phyloP scores from a whole-genome alignment of 2,113 vertebrate species.

The Antidorcas marsupialis region DNA sequence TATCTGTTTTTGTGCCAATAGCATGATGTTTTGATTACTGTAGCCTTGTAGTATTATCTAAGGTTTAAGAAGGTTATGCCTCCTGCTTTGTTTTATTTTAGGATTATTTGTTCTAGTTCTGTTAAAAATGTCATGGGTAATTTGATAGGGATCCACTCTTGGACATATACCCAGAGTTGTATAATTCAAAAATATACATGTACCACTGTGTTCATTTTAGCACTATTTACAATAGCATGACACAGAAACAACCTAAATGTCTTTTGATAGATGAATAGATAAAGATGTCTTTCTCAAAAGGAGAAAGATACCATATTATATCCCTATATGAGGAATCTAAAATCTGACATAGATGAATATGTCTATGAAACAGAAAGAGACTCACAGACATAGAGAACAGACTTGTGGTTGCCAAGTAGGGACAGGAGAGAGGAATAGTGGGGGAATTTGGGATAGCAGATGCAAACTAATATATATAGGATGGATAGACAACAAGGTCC shows the following conservation, averaged over 20 bases:
- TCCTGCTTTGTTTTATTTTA: background rate
- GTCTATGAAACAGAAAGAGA: background rate
- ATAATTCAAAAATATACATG: background rate
- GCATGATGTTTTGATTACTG: background rate
- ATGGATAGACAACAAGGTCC: background rate
- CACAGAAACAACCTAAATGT: background rate
- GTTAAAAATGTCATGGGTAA: background rate
- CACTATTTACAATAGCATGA: background rate
- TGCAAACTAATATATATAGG: background rate
- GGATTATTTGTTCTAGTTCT: background rate
- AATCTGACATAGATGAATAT: background rate
- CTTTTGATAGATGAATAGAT: background rate
- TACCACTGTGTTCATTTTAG: background rate
- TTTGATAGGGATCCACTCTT: background rate
- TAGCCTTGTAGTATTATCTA: background rate
- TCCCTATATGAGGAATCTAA: background rate
- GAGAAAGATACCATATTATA: background rate
- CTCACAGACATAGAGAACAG: background rate
- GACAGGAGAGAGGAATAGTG: background rate
- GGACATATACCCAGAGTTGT: background rate
- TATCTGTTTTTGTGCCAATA: background rate
- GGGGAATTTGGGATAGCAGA: background rate
- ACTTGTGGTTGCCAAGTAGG: background rate
- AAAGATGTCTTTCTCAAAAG: background rate
- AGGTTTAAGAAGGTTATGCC: background rate